Percentiles rank a stretch among this genome's conserved stretches.
These are phyloP conservation scores for Myrmophylax atrothorax DNA, from an alignment of 2,113 vertebrate species.

Conservation along the genomic window DNA sequence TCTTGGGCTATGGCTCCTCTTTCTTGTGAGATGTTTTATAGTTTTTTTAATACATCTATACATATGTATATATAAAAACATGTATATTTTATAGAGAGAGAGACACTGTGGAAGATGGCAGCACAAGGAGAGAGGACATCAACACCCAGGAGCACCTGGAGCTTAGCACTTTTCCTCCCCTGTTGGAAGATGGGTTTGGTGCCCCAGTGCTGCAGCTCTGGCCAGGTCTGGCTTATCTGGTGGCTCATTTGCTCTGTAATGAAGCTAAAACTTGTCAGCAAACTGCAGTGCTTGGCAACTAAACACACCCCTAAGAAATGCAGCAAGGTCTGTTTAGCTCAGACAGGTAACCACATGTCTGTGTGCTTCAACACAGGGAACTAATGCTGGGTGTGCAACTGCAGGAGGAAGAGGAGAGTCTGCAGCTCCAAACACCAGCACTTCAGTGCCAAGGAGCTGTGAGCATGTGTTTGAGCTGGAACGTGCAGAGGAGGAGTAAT, in stretches of 20 bases:
- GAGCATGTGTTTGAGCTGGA: background rate
- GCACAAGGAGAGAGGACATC: background rate
- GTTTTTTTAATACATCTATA: too few relatives aligned
- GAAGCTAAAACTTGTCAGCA: background rate
- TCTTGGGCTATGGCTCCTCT: background rate
- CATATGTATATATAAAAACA: background rate
- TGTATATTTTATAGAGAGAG: background rate
- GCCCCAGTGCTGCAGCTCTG: background rate
- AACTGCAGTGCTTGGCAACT: background rate
- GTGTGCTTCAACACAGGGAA: background rate
- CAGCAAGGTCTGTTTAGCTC: background rate
- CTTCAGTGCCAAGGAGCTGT: background rate
- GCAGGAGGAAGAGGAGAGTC: background rate
- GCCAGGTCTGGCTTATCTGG: background rate
- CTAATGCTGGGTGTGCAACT: background rate
- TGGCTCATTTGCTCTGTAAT: background rate
- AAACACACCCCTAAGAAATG: background rate
- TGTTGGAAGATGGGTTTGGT: background rate
- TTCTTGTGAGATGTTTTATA: background rate
- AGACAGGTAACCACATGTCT: background rate
- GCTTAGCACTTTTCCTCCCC: background rate
- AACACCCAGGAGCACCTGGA: background rate
- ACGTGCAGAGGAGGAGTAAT: fast-evolving
- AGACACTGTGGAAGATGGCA: background rate
- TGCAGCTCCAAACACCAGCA: fast-evolving